These are phyloP conservation scores for Esox masquinongy DNA, from an alignment of 2,797 vertebrate species.

Conservation along the genomic window DNA sequence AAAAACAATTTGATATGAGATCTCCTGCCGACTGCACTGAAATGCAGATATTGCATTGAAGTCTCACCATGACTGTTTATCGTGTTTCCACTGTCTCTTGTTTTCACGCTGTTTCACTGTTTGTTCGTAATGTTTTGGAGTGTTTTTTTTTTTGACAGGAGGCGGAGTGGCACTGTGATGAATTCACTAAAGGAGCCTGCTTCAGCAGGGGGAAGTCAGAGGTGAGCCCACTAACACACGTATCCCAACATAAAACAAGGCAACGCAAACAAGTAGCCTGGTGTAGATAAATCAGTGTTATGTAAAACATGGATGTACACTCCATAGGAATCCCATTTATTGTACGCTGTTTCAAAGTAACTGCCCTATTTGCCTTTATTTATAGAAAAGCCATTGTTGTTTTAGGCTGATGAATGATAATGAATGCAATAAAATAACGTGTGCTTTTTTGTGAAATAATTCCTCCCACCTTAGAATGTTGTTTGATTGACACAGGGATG, in stretches of 20 bases:
- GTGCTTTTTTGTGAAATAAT: too few species aligned
- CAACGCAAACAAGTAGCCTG: not conserved
- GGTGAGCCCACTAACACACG: slow-evolving; percentile 69
- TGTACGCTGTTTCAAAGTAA: too few species aligned
- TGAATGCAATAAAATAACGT: too few species aligned
- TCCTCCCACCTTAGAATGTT: too few species aligned
- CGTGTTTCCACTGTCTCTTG: slow-evolving; percentile 17
- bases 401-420: too few species aligned
- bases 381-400: too few species aligned
- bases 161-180: slow-evolving; percentile 93
- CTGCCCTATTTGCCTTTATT: too few species aligned
- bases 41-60: too few species aligned
- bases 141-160: slow-evolving; percentile 71
- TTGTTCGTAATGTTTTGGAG: slow-evolving; percentile 41
- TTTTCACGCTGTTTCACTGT: slow-evolving; percentile 19
- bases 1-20: not conserved
- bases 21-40: not conserved
- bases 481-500: too few species aligned
- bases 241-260: slow-evolving; percentile 25
- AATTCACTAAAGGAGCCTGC: slow-evolving; percentile 93
- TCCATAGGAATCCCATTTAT: too few species aligned
- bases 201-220: slow-evolving; percentile 97
- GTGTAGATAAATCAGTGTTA: too few species aligned
- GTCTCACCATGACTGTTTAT: not conserved
- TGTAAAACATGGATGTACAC: too few species aligned